Base-by-base conservation (phyloP, 2,113 vertebrate genomes). In the Geococcyx californianus region DNA sequence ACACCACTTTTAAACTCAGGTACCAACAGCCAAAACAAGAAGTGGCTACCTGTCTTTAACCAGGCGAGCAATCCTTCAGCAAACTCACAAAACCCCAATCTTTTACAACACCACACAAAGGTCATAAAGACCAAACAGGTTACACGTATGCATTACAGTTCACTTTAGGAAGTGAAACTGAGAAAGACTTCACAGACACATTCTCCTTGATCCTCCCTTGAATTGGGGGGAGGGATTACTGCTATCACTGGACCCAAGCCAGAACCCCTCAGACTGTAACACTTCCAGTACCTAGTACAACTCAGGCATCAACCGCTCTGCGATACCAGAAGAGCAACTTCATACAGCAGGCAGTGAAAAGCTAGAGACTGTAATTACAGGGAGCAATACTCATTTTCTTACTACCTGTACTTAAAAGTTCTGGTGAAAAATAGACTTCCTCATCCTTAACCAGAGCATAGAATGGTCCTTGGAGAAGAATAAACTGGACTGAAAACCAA, bases 401-500 rank as follows among this genome's bases (percentile, higher is more conserved):
- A 40, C 75, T 67, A 90, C 60, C 40, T 47, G 23, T 67, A 64
- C 73, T 82, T 84, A 31, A 92, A 92, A 95, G 85, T 10, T 24
- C 42, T 58, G 42, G 51, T 7, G 0, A 72, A 58, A 94, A 86
- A 26, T 8, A 84, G 56, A 93, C 56, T 66, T 44, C 68, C 88
- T 89, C 80, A 92, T 52, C 76, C 44, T 42, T 45, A 78, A 83
- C n/a, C 44, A 84, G 73, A 88, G 74, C 36, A 92, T 84, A 96
- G 28, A 40, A 38, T 3, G 63, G 28, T 76, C 29, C 58, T 80
- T 55, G 38, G 16, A 89, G 45, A 93, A 94, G 55, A 96, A 86
- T 93, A 89, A 81, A 81, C 28, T 66, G 45, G 26, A 24, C 81
- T 93, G 21, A 63, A 92, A 93, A 72, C 55, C 33, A 72, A 38